Conservation (phyloP, 2,888 invertebrate species). For the Morpho deidamia region DNA sequence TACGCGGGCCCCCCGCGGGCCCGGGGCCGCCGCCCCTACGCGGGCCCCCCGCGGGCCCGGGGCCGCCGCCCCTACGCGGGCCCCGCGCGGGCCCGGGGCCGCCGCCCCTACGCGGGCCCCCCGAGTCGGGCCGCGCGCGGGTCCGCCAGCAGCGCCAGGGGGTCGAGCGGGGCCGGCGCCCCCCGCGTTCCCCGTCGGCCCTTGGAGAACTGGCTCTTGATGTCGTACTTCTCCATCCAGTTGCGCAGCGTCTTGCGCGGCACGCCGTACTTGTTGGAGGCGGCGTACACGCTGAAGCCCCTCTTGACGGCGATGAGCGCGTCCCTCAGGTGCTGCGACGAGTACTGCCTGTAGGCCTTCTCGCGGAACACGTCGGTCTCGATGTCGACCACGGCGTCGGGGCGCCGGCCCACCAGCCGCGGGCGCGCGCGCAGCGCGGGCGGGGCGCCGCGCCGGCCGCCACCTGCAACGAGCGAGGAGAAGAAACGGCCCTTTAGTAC, state of each 20-base stretch:
- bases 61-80: not conserved
- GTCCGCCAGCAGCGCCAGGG: constrained; percentile 38
- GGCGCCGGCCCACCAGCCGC: constrained; percentile 59
- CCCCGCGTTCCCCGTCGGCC: constrained; percentile 61
- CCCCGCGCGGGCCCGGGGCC: not conserved
- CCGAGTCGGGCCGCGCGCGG: not conserved
- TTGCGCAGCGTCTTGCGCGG: constrained; percentile 75
- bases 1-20: not conserved
- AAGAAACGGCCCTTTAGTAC: constrained; percentile 59
- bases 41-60: not conserved
- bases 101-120: not conserved
- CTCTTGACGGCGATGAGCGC: constrained; percentile 72
- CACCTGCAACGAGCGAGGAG: constrained; percentile 74
- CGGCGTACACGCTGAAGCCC: constrained; percentile 76
- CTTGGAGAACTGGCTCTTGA: constrained; percentile 74
- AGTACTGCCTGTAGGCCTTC: constrained; percentile 73
- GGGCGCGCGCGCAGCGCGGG: constrained; percentile 67
- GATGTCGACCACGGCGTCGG: constrained; percentile 66
- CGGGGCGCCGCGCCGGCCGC: constrained; percentile 65
- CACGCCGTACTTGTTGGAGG: constrained; percentile 75
- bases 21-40: not conserved
- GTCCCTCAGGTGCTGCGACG: constrained; percentile 68
- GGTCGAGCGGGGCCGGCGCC: constrained; percentile 58
- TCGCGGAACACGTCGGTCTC: constrained; percentile 72
- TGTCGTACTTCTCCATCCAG: constrained; percentile 79